Base-by-base conservation (phyloP, 2,113 vertebrate species). In the Amblyopsis rosae region DNA sequence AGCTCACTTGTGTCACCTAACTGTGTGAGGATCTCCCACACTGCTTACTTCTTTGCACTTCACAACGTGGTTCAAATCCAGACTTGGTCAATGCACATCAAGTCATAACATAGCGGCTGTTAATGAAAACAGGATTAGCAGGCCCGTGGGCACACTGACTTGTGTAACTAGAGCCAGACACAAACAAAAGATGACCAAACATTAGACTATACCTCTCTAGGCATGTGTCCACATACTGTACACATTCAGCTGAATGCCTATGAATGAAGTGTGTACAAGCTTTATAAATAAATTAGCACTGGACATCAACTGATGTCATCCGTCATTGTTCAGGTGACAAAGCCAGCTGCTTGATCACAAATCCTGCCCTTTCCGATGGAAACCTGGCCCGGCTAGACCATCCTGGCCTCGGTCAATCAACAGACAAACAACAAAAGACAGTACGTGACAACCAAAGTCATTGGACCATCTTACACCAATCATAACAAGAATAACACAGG, bases 311-410 rank as follows among this genome's bases (percentile, higher is more conserved):
- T 59, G 51, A 58, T 65, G 41, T 71, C 19, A 72, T 82, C 84
- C 64, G 41, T 71, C 19, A 72, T 84, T 85, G 82, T 88, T 81
- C 11, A 45, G 17, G 9, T 26, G 15, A 83, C 79, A 89, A 80
- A 83, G 72, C 60, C 53, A 16, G 70, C 68, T 59, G 60, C 55
- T 26, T 80, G 51, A 81, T 73, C 66, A 71, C 56, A 33, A 49
- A 67, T 62, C 60, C 76, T 85, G 74, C 70, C 48, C 69, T 87
- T 84, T 79, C 79, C 58, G 17, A 53, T 17, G 19, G 62, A 65
- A 63, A 59, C 64, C 32, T 3, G 7, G 35, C 4, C 35, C 35
- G 35, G 7, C 7, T 3, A 41, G 7, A 41, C 35, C 35, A 41
- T 41, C 35, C 35, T 41, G 35, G 26, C 26, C 26, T 41, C 35